These are phyloP conservation scores for Pyralis farinalis DNA, from an alignment of 2,888 invertebrate species.

Conservation along the genomic window DNA sequence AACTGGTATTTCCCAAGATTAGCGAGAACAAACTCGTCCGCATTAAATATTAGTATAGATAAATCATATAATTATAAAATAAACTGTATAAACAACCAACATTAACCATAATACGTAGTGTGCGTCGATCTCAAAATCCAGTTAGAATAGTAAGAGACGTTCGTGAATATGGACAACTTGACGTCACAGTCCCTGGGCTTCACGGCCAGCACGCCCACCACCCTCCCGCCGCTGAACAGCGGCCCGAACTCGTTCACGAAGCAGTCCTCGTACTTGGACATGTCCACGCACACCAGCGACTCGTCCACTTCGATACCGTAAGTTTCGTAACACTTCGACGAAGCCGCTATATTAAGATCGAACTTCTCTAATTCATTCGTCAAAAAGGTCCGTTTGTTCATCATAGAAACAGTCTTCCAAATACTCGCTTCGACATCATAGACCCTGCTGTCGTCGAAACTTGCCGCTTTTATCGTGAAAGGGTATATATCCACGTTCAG, in stretches of 20 bases:
- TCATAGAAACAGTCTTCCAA: conserved; percentile 63
- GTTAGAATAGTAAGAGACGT: conserved; percentile 12
- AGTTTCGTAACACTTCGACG: conserved; percentile 40
- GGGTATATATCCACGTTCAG: conserved; percentile 40
- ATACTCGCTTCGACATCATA: conserved; percentile 36
- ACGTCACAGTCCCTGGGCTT: too few species aligned
- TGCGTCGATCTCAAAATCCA: conserved; percentile 18
- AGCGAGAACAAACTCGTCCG: too few species aligned
- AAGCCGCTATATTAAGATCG: conserved; percentile 27
- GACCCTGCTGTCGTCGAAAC: conserved; percentile 34
- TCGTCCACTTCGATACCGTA: conserved; percentile 47
- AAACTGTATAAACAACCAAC: neutral
- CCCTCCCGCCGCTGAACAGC: conserved; percentile 24
- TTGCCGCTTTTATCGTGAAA: conserved; percentile 34
- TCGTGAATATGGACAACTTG: conserved; percentile 1
- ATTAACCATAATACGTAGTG: conserved; percentile 12
- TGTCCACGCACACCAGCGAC: conserved; percentile 52
- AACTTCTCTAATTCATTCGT: conserved; percentile 56
- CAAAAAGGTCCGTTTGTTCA: conserved; percentile 54
- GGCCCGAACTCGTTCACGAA: conserved; percentile 67
- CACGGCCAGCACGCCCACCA: too few species aligned
- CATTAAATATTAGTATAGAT: too few species aligned
- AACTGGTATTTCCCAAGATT: too few species aligned
- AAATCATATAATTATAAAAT: too few species aligned
- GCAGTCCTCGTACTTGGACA: conserved; percentile 52